Base-by-base conservation (phyloP, 1,140 invertebrate genomes). In the Sarcophaga bullata region DNA sequence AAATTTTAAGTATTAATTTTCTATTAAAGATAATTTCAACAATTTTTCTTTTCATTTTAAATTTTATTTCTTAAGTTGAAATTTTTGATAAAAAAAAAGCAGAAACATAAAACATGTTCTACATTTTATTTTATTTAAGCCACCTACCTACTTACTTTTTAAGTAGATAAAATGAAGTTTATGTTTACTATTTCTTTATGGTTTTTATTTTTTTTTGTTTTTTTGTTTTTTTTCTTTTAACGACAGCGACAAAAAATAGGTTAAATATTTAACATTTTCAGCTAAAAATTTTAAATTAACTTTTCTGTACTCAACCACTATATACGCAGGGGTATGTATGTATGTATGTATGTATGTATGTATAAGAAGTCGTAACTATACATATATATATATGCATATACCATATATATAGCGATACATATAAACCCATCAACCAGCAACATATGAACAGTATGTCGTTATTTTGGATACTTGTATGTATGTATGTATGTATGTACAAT, bases 181-280 rank as follows among this genome's bases (percentile, higher is more conserved):
- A 76, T 48, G 47, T 76, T 76, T 75, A 47, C 46, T 47, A 15
- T 46, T 15, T 11, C 15, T 1, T 15, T 15, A 10, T 1, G 9
- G 1, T 15, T 54, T 15, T 54, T 1, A 3, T 54, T 54, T 10
- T 3, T 15, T 54, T 54, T 54, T 54, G 1, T 15, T 11, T 54
- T 54, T 5, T 15, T 15, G 2, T 54, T 15, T 15, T 54, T 15
- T 54, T 15, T 54, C 15, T 54, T 10, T 54, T 15, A 15, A 54
- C 52, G 19, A 15, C 19, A 10, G 10, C 8, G 13, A 46, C 37
- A 37, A 13, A 76, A 76, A 76, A 76, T 76, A 9, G 73, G 73
- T 76, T 76, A 48, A 80, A 80, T 58, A 25, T 58, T 80, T 80
- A 46, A 68, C 58, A 54, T 58, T 58, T 80, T 46, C 49, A 80